Evolutionary conservation across 2,113 vertebrate genomes (phyloP), one percentile per base, ranked within the genome.

Genomic region (Gallinago paraguaiae): DNA sequence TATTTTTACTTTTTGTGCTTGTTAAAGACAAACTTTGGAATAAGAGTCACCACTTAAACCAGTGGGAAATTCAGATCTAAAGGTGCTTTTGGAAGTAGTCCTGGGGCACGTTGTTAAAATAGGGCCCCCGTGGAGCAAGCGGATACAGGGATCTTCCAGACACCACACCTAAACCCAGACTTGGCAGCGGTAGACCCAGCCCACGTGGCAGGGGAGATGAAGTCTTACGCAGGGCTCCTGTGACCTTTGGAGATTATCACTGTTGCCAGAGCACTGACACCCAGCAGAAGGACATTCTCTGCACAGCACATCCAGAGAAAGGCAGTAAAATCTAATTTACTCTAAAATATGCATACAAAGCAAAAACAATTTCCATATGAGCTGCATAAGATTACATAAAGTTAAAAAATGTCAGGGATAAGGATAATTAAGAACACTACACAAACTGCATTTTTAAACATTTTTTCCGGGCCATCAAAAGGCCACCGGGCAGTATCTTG

Each of bases 121-220:
- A 3, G 1, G 0, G 20, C 41, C 46, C 85, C 82, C 1, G 1
- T 1, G 0, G n/a, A 69, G 68, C 54, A 5, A 45, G 30, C 13
- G 31, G 54, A 70, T 13, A 20, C 35, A 11, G 53, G 35, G 67
- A 86, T 59, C 56, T 79, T 16, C 48, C 57, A 16, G 23, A 33
- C 12, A 3, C 41, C 17, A 7, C 2, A 2, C 3, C 2, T 17
- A 28, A 64, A 35, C 46, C 57, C 50, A 18, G 37, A 2, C 35
- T 11, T 43, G 83, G 83, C 85, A 43, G 9, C 0, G 1, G 50
- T 4, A 13, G 2, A 10, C 8, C 45, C 35, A 48, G 39, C 33
- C 56, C 81, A 54, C 4, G 41, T 35, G 91, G 63, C 57, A 51
- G 23, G 43, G 46, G 35, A 45, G 22, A 5, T 5, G 3, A 19